These are phyloP conservation scores for Dusona sp. DNA, from an alignment of 2,888 invertebrate species.

Conservation along the genomic window DNA sequence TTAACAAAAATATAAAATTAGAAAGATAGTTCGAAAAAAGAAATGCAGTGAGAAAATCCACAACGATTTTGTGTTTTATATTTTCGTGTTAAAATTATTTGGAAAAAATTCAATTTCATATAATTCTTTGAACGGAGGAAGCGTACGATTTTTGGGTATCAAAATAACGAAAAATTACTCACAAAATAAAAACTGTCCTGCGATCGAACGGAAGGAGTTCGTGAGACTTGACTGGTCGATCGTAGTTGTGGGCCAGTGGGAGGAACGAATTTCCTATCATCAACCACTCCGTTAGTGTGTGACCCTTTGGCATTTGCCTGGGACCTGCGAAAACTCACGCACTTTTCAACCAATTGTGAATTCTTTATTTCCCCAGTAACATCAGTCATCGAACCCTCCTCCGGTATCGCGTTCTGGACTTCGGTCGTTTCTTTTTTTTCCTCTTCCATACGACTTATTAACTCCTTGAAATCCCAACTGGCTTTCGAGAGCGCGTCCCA, in stretches of 20 bases:
- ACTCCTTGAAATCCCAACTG: constrained; percentile 76
- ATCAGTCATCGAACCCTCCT: not conserved
- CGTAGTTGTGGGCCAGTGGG: constrained; percentile 9
- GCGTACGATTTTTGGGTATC: no score
- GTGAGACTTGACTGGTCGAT: constrained; percentile 19
- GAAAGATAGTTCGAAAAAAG: no score
- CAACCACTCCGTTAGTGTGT: not conserved
- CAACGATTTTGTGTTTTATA: no score
- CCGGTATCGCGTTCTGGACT: constrained; percentile 19
- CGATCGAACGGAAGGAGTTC: constrained; percentile 64
- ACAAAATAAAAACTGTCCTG: constrained; percentile 66
- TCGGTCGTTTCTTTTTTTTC: constrained; percentile 25
- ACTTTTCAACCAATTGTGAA: constrained; percentile 23
- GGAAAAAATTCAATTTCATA: no score
- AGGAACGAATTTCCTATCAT: constrained; percentile 49
- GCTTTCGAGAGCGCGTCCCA: constrained; percentile 80
- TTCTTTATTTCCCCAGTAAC: constrained; percentile 1
- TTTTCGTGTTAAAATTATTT: no score
- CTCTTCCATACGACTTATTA: constrained; percentile 65
- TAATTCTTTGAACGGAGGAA: no score
- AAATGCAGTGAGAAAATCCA: no score
- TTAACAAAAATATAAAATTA: no score
- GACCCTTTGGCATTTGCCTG: not conserved
- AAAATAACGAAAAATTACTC: constrained; percentile 19
- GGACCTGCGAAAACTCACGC: constrained; percentile 32